These are phyloP conservation scores for Oegoconia quadripuncta DNA, from an alignment of 2,888 invertebrate species.

Conservation along the genomic window DNA sequence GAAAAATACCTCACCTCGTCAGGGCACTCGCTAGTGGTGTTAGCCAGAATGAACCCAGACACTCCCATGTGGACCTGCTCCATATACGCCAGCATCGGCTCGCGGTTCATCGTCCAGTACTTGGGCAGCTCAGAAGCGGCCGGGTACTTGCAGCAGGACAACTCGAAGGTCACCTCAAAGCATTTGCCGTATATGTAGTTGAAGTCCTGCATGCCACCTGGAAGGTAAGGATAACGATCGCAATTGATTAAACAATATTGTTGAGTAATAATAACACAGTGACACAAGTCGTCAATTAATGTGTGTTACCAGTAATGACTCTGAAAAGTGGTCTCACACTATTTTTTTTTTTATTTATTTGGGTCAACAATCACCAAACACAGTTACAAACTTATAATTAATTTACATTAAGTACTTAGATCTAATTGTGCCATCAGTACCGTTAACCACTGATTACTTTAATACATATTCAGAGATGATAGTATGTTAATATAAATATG, in stretches of 20 bases:
- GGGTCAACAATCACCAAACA: too few species aligned
- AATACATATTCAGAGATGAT: too few species aligned
- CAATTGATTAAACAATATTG: not conserved
- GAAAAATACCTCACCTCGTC: constrained; percentile 69
- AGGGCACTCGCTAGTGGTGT: constrained; percentile 77
- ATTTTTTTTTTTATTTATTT: too few species aligned
- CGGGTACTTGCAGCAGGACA: constrained; percentile 98
- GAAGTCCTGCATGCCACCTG: constrained; percentile 99
- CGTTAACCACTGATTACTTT: too few species aligned
- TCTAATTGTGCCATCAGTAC: too few species aligned
- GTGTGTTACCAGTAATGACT: too few species aligned
- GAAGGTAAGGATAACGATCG: constrained; percentile 25
- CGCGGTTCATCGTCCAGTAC: constrained; percentile 93
- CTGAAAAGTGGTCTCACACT: too few species aligned
- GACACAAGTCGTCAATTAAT: too few species aligned
- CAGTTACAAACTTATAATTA: too few species aligned
- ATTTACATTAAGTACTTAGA: too few species aligned
- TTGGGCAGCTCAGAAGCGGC: constrained; percentile 81
- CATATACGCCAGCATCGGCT: constrained; percentile 89
- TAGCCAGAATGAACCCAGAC: constrained; percentile 82
- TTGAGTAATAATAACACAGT: too few species aligned
- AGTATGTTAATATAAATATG: too few species aligned
- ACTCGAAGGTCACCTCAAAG: constrained; percentile 97
- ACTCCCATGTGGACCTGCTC: constrained; percentile 87
- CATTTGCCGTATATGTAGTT: constrained; percentile 97